Evolutionary conservation across 2,888 invertebrate species (phyloP).

Genomic region (Quadroppia sp.): DNA sequence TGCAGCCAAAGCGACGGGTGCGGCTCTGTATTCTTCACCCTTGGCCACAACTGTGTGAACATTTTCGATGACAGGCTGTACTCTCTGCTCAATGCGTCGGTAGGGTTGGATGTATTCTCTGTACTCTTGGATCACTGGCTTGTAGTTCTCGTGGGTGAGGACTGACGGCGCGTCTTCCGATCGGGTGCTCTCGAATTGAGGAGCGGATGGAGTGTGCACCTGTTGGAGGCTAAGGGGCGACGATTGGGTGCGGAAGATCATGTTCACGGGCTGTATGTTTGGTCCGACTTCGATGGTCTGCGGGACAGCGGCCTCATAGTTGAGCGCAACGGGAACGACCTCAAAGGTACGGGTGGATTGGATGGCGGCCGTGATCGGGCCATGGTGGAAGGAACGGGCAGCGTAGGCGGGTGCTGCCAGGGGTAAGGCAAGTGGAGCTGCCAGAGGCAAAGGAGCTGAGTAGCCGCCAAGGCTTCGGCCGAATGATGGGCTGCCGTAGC

Average conservation of each 20-base stretch:
- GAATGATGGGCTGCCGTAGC: not conserved
- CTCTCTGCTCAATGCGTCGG: slow-evolving; percentile 7
- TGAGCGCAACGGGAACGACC: not conserved
- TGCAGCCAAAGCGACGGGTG: not conserved
- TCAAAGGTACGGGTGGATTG: slow-evolving; percentile 9
- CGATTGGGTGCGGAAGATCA: slow-evolving; percentile 15
- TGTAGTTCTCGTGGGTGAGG: slow-evolving; percentile 4
- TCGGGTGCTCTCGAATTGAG: slow-evolving; percentile 15
- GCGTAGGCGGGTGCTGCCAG: no score
- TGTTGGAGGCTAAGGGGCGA: not conserved
- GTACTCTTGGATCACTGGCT: slow-evolving; percentile 10
- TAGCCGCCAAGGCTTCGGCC: not conserved
- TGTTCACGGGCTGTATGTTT: slow-evolving; percentile 6
- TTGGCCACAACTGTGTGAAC: slow-evolving; percentile 19
- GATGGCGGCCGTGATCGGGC: slow-evolving; percentile 4
- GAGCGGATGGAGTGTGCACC: slow-evolving; percentile 20
- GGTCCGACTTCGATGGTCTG: slow-evolving; percentile 6
- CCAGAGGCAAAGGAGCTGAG: not conserved
- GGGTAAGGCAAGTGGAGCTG: not conserved
- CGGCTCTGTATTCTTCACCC: not conserved
- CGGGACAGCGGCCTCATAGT: not conserved
- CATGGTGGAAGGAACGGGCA: no score
- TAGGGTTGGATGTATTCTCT: slow-evolving; percentile 12
- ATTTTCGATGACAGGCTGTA: slow-evolving; percentile 2
- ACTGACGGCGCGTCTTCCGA: slow-evolving; percentile 12